These are phyloP conservation scores for Stegostoma tigrinum DNA, from an alignment of 2,113 vertebrate species.

Conservation along the genomic window DNA sequence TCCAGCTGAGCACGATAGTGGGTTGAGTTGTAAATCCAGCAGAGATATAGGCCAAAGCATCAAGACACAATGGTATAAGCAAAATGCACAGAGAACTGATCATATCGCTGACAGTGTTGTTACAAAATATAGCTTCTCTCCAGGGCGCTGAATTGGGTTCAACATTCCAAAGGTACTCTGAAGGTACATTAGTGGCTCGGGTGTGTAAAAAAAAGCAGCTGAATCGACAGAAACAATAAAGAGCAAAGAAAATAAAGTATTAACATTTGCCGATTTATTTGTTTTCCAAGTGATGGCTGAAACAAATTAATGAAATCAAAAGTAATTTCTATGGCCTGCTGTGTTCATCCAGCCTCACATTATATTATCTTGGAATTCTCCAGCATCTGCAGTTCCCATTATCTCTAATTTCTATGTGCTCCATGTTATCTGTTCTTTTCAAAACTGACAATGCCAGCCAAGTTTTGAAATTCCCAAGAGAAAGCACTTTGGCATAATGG, in stretches of 20 bases:
- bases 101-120: neutral
- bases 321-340: neutral
- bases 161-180: neutral
- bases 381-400: no score
- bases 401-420: neutral
- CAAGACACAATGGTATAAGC: neutral
- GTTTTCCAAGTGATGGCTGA: neutral
- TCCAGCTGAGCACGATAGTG: neutral
- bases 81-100: neutral
- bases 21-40: neutral
- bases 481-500: neutral
- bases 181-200: neutral
- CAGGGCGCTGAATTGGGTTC: neutral
- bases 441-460: slow-evolving; percentile 5
- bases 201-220: neutral
- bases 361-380: no score
- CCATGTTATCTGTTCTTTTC: neutral
- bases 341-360: no score
- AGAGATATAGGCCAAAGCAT: neutral
- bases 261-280: neutral
- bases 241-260: neutral
- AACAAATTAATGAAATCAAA: slow-evolving; percentile 5
- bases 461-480: slow-evolving; percentile 6
- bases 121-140: neutral
- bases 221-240: slow-evolving; percentile 3